A percentile compares a stretch with the other conserved stretches of the same genome.
These are phyloP conservation scores for Batillaria attramentaria DNA, from an alignment of 1,140 invertebrate species.

Conservation along the genomic window DNA sequence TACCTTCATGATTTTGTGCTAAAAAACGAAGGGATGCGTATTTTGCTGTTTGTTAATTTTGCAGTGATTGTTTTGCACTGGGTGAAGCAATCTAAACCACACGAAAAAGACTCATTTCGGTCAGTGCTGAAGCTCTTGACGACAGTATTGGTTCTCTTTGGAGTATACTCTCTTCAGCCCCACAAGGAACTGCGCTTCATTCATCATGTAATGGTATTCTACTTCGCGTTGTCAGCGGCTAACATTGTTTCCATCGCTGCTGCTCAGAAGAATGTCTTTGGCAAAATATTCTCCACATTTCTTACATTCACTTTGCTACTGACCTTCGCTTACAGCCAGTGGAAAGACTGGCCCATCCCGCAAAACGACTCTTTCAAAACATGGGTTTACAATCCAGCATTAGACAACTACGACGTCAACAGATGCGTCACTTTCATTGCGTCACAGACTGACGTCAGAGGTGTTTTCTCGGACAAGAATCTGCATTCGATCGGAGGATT, in stretches of 20 bases:
- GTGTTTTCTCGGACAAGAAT: constrained; percentile 59
- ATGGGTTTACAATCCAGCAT: constrained; percentile 43
- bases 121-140: neutral
- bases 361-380: neutral
- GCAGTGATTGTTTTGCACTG: neutral
- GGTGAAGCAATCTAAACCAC: neutral
- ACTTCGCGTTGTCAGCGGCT: constrained; percentile 33
- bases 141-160: constrained; percentile 38
- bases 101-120: neutral
- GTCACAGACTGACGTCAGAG: constrained; percentile 57
- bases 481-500: constrained; percentile 60
- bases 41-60: neutral
- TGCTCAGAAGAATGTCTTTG: neutral
- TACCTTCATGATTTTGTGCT: constrained; percentile 4
- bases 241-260: neutral
- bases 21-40: constrained; percentile 9
- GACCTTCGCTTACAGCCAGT: constrained; percentile 12
- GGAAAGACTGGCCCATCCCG: neutral
- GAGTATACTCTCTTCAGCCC: constrained; percentile 50
- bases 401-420: constrained; percentile 54
- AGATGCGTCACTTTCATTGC: constrained; percentile 59
- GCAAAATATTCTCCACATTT: neutral
- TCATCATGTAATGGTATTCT: constrained; percentile 57
- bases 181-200: constrained; percentile 65
- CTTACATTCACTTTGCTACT: neutral